A percentile compares a stretch with the other conserved stretches of the same genome.
These are phyloP conservation scores for Rostratula benghalensis DNA, from an alignment of 2,113 vertebrate species.

Conservation along the genomic window DNA sequence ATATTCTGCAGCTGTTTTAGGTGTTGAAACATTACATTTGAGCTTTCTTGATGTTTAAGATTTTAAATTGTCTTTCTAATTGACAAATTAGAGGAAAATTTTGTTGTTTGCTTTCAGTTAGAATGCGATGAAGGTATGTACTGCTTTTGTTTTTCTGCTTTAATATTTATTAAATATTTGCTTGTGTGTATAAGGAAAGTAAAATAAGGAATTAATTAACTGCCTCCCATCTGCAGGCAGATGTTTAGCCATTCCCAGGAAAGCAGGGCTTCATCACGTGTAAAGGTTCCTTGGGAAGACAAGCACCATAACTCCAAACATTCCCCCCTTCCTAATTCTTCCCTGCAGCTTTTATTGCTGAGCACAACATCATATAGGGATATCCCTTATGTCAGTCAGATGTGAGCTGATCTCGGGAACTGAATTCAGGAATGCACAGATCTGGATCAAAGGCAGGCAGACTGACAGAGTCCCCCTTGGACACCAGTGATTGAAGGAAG, in stretches of 20 bases:
- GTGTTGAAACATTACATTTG: background rate
- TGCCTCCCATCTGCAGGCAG: background rate
- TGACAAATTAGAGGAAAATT: background rate
- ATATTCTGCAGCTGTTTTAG: background rate
- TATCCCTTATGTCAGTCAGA: background rate
- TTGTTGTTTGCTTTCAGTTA: conserved; percentile 5
- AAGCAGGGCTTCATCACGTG: background rate
- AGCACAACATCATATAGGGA: background rate
- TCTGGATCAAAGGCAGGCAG: too few species aligned
- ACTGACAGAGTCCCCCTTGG: too few species aligned
- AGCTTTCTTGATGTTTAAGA: background rate
- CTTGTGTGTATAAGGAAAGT: background rate
- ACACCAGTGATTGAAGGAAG: too few species aligned
- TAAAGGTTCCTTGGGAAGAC: background rate
- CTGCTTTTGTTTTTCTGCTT: conserved; percentile 56
- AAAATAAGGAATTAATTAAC: background rate
- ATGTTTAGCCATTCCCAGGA: background rate
- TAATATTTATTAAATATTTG: conserved; percentile 45
- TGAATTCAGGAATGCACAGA: too few species aligned
- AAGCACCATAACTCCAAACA: background rate
- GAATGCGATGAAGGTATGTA: conserved; percentile 14
- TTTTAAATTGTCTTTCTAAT: background rate
- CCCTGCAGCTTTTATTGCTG: background rate
- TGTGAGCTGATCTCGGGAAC: too few species aligned
- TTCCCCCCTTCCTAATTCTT: background rate